These are phyloP conservation scores for Aptenodytes patagonicus DNA, from an alignment of 2,113 vertebrate genomes.

Conservation along the genomic window DNA sequence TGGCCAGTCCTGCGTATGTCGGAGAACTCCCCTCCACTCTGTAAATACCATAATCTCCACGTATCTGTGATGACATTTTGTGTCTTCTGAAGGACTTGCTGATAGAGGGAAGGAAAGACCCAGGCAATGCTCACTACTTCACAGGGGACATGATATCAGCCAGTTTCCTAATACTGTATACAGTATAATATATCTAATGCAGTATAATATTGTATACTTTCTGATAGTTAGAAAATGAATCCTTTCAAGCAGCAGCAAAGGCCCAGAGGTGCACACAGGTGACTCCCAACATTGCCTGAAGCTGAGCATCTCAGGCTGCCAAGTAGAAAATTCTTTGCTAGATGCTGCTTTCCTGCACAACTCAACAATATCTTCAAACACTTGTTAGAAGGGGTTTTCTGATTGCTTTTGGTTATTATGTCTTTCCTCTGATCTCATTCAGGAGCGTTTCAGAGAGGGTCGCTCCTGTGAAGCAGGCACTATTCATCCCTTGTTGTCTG, in stretches of 20 bases:
- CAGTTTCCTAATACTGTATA: background rate
- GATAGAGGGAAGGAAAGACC: background rate
- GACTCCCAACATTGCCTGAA: background rate
- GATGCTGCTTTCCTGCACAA: background rate
- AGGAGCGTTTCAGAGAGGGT: background rate
- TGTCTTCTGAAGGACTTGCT: background rate
- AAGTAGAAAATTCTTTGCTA: background rate
- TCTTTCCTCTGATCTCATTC: background rate
- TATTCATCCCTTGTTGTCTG: background rate
- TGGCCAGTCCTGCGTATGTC: too few species aligned
- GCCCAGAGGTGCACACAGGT: background rate
- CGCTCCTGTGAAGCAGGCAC: background rate
- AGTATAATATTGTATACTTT: background rate
- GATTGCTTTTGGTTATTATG: background rate
- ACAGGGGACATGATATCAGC: background rate
- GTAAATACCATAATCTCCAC: background rate
- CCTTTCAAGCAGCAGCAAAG: background rate
- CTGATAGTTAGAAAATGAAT: background rate
- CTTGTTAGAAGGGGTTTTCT: background rate
- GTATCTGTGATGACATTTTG: background rate
- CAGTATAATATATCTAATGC: too few species aligned
- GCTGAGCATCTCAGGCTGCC: background rate
- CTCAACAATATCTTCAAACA: background rate
- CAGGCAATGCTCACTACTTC: background rate
- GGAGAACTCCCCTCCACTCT: background rate